Evolutionary conservation across 2,113 vertebrate genomes (phyloP).

Genomic region (Gadus chalcogrammus): DNA sequence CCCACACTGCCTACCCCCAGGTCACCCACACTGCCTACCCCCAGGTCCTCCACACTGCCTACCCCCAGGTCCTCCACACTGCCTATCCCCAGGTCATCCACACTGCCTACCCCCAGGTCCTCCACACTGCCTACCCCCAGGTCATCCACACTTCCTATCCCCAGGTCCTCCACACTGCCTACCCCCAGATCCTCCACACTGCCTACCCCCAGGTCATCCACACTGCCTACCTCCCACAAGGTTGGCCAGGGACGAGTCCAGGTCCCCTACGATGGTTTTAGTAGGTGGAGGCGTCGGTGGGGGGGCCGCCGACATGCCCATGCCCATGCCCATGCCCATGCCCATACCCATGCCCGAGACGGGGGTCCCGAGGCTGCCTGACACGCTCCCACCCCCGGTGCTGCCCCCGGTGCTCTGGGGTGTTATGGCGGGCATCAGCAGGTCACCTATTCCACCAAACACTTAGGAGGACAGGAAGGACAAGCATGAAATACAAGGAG

Average conservation of each 20-base stretch:
- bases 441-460: conserved; percentile 94
- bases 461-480: conserved; percentile 62
- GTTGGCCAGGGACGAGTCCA: conserved; percentile 93
- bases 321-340: conserved; percentile 29
- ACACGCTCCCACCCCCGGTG: conserved; percentile 55
- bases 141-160: no score
- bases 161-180: no score
- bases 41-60: no score
- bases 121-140: no score
- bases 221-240: conserved; percentile 89
- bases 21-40: no score
- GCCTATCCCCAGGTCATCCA: conserved; percentile 80
- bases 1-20: no score
- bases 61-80: no score
- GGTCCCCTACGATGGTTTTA: conserved; percentile 89
- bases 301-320: conserved; percentile 61
- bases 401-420: conserved; percentile 84
- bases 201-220: no score
- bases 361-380: conserved; percentile 27
- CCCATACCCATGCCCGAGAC: conserved; percentile 26
- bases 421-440: conserved; percentile 93
- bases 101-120: no score
- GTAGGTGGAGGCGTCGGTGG: conserved; percentile 55
- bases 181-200: no score
- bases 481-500: neutral